A percentile compares a stretch with the other conserved stretches of the same genome.
Evolutionary conservation across 2,797 vertebrate species (phyloP).

Genomic region (Pseudotriccus pelzelni): DNA sequence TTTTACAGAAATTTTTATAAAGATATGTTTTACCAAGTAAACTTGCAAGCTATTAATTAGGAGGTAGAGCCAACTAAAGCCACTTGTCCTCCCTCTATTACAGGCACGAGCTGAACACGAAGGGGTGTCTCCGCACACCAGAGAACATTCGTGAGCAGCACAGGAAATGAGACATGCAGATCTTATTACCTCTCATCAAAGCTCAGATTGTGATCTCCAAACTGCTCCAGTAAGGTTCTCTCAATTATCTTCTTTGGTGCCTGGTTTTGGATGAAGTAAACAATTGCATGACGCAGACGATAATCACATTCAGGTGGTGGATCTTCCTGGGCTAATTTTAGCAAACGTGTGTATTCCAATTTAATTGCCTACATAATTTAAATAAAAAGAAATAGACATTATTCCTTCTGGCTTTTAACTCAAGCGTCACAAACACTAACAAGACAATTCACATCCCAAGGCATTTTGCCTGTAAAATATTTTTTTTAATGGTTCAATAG

Average conservation of each 20-base stretch:
- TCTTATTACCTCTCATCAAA: conserved; percentile 91
- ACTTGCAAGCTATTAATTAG: background rate
- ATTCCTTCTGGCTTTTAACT: background rate
- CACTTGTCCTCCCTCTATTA: background rate
- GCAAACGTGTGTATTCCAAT: conserved; percentile 90
- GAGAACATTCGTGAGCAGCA: background rate
- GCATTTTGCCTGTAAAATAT: background rate
- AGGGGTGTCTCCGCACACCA: background rate
- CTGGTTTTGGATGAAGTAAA: conserved; percentile 97
- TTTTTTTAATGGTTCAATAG: background rate
- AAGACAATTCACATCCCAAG: background rate
- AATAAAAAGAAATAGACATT: background rate
- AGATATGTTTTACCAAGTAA: background rate
- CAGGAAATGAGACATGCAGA: background rate
- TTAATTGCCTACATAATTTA: conserved; percentile 87
- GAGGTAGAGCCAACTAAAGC: background rate
- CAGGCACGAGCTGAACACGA: background rate
- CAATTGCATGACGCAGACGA: conserved; percentile 90
- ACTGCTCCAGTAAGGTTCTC: conserved; percentile 93
- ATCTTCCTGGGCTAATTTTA: conserved; percentile 93
- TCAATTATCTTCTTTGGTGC: conserved; percentile 97
- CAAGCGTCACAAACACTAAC: background rate
- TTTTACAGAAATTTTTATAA: background rate
- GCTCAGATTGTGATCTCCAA: conserved; percentile 93
- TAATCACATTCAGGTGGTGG: conserved; percentile 90